Evolutionary conservation across 1,140 invertebrate genomes (phyloP).

Genomic region (Lasaia peninsularis): DNA sequence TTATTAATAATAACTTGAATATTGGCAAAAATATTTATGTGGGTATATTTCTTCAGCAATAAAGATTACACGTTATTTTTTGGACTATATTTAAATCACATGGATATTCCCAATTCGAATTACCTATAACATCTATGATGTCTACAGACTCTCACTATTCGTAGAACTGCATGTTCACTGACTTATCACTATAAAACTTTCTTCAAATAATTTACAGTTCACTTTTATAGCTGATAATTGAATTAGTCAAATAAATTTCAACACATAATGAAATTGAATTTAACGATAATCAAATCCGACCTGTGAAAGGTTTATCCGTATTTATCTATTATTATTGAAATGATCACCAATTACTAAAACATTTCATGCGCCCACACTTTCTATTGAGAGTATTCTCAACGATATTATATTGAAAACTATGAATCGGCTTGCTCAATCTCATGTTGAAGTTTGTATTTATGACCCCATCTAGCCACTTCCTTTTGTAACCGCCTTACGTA

Average conservation of each 20-base stretch:
- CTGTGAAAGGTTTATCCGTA: slow-evolving; percentile 3
- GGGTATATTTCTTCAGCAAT: too few species aligned
- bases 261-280: neutral
- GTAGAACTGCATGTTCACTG: too few species aligned
- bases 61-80: too few species aligned
- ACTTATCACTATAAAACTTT: too few species aligned
- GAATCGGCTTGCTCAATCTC: neutral
- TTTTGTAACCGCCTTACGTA: neutral
- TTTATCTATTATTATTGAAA: slow-evolving; percentile 11
- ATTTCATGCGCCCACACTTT: slow-evolving; percentile 3
- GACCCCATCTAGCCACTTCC: neutral
- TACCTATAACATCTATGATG: too few species aligned
- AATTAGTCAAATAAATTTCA: slow-evolving; percentile 6
- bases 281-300: neutral
- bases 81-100: too few species aligned
- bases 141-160: too few species aligned
- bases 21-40: too few species aligned
- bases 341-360: slow-evolving; percentile 12
- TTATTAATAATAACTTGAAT: too few species aligned
- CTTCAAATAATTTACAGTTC: neutral
- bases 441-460: slow-evolving; percentile 5
- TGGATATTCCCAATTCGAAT: too few species aligned
- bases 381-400: neutral
- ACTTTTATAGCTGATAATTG: neutral
- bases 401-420: slow-evolving; percentile 1